Percentiles rank a stretch among this genome's conserved stretches.
phyloP scores from a whole-genome alignment of 2,888 invertebrate genomes.

The Parnassius orleans region DNA sequence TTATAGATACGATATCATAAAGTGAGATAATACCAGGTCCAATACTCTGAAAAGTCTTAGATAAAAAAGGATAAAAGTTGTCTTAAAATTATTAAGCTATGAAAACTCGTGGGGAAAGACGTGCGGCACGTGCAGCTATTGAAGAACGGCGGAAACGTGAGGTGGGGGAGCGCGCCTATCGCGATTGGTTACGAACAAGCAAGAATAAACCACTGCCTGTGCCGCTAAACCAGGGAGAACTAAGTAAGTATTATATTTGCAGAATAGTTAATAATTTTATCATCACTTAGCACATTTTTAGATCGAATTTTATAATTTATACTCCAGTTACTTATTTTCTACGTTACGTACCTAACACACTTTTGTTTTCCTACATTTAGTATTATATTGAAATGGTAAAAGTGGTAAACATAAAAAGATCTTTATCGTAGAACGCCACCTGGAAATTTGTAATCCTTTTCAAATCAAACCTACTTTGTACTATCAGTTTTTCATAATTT shows the following conservation, averaged over 20 bases:
- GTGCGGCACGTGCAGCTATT: slow-evolving; percentile 67
- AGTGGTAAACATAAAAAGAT: too few relatives aligned
- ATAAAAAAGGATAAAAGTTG: slow-evolving; percentile 2
- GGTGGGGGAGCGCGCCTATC: slow-evolving; percentile 81
- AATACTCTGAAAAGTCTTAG: too few relatives aligned
- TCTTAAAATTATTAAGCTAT: slow-evolving; percentile 35
- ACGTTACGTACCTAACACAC: too few relatives aligned
- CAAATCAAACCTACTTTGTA: too few relatives aligned
- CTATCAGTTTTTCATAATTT: too few relatives aligned
- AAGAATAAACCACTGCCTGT: slow-evolving; percentile 83
- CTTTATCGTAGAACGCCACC: too few relatives aligned
- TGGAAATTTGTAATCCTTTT: too few relatives aligned
- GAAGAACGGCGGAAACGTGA: slow-evolving; percentile 77
- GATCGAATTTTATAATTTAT: neutral
- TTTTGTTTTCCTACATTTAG: too few relatives aligned
- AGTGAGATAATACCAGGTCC: too few relatives aligned
- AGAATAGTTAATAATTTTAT: neutral
- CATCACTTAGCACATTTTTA: neutral
- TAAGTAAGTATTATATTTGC: slow-evolving; percentile 65
- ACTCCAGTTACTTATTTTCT: too few relatives aligned
- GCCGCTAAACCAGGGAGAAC: slow-evolving; percentile 81
- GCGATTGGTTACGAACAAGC: slow-evolving; percentile 82
- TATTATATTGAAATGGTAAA: too few relatives aligned
- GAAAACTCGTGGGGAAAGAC: slow-evolving; percentile 72
- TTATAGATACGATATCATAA: too few relatives aligned